These are phyloP conservation scores for Musca domestica DNA, from an alignment of 1,140 invertebrate species.

Conservation along the genomic window DNA sequence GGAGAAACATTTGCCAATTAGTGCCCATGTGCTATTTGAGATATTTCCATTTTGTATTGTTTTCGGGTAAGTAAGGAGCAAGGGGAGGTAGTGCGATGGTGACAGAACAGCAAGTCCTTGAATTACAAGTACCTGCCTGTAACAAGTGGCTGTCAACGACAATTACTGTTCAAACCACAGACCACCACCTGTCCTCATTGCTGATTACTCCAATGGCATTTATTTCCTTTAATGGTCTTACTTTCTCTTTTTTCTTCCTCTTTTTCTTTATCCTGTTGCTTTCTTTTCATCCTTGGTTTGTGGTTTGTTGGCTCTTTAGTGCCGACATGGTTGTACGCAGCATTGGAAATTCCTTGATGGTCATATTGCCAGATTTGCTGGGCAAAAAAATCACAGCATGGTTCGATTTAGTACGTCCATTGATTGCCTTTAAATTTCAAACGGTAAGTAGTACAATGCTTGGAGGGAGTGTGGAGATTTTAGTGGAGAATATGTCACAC, in stretches of 20 bases:
- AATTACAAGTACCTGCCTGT: not conserved
- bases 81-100: not conserved
- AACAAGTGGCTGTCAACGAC: not conserved
- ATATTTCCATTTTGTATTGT: slow-evolving; percentile 98
- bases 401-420: slow-evolving; percentile 85
- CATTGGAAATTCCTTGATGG: slow-evolving; percentile 88
- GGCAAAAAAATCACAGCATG: slow-evolving; percentile 87
- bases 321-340: slow-evolving; percentile 85
- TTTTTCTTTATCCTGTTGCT: not conserved
- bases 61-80: slow-evolving; percentile 69
- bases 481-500: too few relatives aligned
- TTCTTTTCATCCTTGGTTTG: not conserved
- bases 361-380: slow-evolving; percentile 81
- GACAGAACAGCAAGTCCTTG: too few relatives aligned
- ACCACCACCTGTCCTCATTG: not conserved
- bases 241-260: not conserved
- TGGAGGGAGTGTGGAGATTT: too few relatives aligned
- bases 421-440: slow-evolving; percentile 91
- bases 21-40: slow-evolving; percentile 87
- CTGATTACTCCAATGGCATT: not conserved
- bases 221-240: not conserved
- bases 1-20: slow-evolving; percentile 82
- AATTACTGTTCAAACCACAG: too few relatives aligned
- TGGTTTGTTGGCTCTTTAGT: slow-evolving; percentile 53
- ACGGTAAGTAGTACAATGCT: slow-evolving; percentile 68